phyloP scores from a whole-genome alignment of 2,888 invertebrate species.

The Drosophila rubida region DNA sequence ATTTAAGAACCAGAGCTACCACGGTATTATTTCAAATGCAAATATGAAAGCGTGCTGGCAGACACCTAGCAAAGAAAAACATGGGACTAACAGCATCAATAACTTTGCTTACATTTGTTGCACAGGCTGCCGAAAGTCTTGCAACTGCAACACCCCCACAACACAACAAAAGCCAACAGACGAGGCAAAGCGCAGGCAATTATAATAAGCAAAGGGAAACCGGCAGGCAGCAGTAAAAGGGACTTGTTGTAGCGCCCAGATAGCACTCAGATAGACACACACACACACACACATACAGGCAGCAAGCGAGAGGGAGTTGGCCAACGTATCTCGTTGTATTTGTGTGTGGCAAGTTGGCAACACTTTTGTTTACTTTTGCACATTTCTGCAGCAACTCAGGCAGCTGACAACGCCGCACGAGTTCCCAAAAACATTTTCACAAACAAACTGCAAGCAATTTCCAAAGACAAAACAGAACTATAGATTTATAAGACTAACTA shows the following conservation, averaged over 20 bases:
- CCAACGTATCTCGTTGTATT: conserved; percentile 58
- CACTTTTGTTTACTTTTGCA: conserved; percentile 80
- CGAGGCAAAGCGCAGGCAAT: conserved; percentile 69
- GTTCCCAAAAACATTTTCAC: conserved; percentile 34
- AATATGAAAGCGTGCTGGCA: conserved; percentile 9
- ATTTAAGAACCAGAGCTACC: conserved; percentile 8
- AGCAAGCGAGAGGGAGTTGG: conserved; percentile 23
- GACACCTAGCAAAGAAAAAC: conserved; percentile 11
- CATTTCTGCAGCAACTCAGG: conserved; percentile 58
- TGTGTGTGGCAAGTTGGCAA: conserved; percentile 73
- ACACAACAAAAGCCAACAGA: conserved; percentile 48
- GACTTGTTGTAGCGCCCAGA: conserved; percentile 63
- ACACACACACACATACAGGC: conserved; percentile 12
- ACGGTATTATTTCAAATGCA: conserved; percentile 9
- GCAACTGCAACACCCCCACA: conserved; percentile 37
- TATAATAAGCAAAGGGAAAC: conserved; percentile 67
- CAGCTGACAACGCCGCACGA: conserved; percentile 13
- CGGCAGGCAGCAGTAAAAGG: conserved; percentile 52
- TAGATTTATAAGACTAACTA: no score
- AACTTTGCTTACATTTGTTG: conserved; percentile 67
- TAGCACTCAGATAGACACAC: conserved; percentile 40
- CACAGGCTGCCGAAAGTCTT: conserved; percentile 51
- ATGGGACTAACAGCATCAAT: conserved; percentile 57
- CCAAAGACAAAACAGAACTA: no score
- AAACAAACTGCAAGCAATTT: not conserved